Conservation (phyloP, 1,140 invertebrate species). For the Platorchestia sp. region DNA sequence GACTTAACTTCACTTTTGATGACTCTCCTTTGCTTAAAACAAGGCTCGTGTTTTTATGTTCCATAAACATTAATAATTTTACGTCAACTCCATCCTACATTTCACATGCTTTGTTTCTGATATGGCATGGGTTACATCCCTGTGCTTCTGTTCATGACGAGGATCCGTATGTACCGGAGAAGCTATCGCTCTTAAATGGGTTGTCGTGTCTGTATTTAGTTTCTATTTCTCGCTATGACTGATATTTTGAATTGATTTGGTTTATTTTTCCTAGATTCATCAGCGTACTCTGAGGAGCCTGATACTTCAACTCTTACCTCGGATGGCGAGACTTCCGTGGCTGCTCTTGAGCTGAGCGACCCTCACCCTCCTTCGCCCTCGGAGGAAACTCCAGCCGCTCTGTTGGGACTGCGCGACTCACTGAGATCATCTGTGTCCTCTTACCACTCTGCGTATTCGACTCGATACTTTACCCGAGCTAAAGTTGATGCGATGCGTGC, state of each 20-base stretch:
- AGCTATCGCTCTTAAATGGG: neutral
- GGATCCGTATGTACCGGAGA: neutral
- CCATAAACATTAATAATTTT: neutral
- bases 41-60: no score
- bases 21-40: no score
- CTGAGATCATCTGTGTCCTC: constrained; percentile 15
- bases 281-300: neutral
- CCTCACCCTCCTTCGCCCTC: neutral
- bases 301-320: neutral
- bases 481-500: neutral
- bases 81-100: no score
- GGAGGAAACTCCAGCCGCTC: neutral
- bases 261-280: neutral
- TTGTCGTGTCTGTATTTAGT: neutral
- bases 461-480: constrained; percentile 2
- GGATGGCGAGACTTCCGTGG: neutral
- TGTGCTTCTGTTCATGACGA: neutral
- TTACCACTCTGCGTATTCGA: constrained; percentile 29
- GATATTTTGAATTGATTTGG: neutral
- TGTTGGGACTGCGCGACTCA: constrained; percentile 14
- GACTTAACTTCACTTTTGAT: neutral
- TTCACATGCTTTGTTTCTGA: neutral
- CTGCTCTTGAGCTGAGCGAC: neutral
- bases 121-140: neutral
- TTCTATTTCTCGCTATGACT: neutral